Evolutionary conservation across 2,113 vertebrate genomes (phyloP).

Genomic region (Antennarius striatus): DNA sequence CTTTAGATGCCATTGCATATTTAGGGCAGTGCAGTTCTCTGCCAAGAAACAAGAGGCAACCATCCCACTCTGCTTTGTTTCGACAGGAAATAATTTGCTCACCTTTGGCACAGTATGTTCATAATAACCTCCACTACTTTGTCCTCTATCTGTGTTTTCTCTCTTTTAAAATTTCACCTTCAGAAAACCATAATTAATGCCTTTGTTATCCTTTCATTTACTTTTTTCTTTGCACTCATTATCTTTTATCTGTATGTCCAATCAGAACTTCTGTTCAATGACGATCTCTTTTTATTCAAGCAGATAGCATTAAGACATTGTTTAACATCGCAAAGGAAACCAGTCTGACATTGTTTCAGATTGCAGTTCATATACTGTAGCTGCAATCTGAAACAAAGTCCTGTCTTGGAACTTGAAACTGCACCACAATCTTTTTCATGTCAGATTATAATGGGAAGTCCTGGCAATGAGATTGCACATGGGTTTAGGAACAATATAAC

Average conservation of each 20-base stretch:
- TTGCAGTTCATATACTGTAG: slow-evolving; percentile 38
- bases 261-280: background rate
- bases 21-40: slow-evolving; percentile 61
- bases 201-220: background rate
- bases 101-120: slow-evolving; percentile 38
- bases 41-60: slow-evolving; percentile 45
- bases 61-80: slow-evolving; percentile 39
- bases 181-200: background rate
- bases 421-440: slow-evolving; percentile 61
- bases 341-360: slow-evolving; percentile 47
- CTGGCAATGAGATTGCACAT: slow-evolving; percentile 53
- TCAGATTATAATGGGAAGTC: slow-evolving; percentile 61
- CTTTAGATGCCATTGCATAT: slow-evolving; percentile 45
- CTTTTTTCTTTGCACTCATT: background rate
- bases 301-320: background rate
- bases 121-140: slow-evolving; percentile 36
- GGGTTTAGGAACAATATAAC: slow-evolving; percentile 64
- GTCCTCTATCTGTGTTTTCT: slow-evolving; percentile 7
- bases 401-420: slow-evolving; percentile 52
- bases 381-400: slow-evolving; percentile 42
- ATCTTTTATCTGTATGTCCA: background rate
- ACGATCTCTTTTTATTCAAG: background rate
- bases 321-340: slow-evolving; percentile 24
- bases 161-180: slow-evolving; percentile 3
- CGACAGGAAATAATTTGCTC: slow-evolving; percentile 41